Base-by-base conservation (phyloP, 1,140 invertebrate species). In the Psilanteris sp. region DNA sequence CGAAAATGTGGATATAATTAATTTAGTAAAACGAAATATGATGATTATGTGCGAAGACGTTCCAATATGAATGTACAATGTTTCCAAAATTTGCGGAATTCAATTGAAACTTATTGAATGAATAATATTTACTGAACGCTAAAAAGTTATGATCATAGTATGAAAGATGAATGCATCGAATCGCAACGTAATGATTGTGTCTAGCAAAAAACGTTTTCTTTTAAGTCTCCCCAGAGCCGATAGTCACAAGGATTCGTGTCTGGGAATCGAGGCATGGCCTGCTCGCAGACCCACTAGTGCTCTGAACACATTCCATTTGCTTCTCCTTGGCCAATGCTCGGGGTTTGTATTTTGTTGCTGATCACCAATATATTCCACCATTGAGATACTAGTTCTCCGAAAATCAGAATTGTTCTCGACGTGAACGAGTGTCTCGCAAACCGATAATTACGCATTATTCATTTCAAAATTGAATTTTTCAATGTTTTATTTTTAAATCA, bases 291-390 rank as follows among this genome's bases (percentile, higher is more conserved):
- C 80, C 82, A 84, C 82, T 84, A 84, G 82, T 83, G 82, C 82
- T 81, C 82, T 84, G 81, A 83, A 82, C 82, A 83, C 81, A 84
- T 83, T 83, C 82, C 82, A 83, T 84, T 84, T 80, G 81, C 82
- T 84, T 83, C 82, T 83, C 82, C 82, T 84, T 83, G 82, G 82
- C 82, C 82, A 84, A 83, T 84, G 81, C 81, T 84, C 82, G 82
- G 82, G 82, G 82, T 84, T 84, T 84, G 82, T 84, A 84, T 84
- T 84, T 80, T 84, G 82, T 84, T 84, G 82, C 82, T 84, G 82
- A 84, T 84, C 82, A 84, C 79, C 82, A 84, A 84, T 84, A 83
- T 78, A 79, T 79, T 81, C 79, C 79, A 78, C 75, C 79, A 74
- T 72, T 79, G 78, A 77, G 79, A 79, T 79, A 81, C 67, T 75